Percentiles rank a stretch among this genome's conserved stretches.
Evolutionary conservation across 1,140 invertebrate species (phyloP).

Genomic region (Drosophila arawakana): DNA sequence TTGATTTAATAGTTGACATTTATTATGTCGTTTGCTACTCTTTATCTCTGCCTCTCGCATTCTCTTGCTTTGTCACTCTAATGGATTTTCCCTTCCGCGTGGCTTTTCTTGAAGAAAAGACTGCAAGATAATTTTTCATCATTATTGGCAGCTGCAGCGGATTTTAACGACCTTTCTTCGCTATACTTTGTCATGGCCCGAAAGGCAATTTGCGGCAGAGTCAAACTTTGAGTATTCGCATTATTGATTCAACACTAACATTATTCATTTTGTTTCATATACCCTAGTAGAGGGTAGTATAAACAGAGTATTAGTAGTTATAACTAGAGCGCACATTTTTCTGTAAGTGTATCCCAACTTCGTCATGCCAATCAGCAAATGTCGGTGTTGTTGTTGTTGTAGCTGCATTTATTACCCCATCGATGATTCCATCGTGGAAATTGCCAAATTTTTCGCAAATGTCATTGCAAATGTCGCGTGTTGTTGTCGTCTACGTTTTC

Average conservation of each 20-base stretch:
- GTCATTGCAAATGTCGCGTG: conserved; percentile 72
- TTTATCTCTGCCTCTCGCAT: too few species aligned
- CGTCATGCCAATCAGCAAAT: too few species aligned
- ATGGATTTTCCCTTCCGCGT: neutral
- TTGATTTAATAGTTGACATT: conserved; percentile 25
- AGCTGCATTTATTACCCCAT: conserved; percentile 23
- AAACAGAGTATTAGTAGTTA: too few species aligned
- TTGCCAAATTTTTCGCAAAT: conserved; percentile 67
- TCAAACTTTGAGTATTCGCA: neutral
- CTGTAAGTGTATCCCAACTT: too few species aligned
- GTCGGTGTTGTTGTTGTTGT: neutral
- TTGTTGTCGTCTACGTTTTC: conserved; percentile 5
- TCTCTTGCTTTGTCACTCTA: too few species aligned
- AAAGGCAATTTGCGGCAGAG: conserved; percentile 51
- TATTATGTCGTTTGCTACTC: conserved; percentile 2
- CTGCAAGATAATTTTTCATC: conserved; percentile 28
- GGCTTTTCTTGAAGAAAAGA: neutral
- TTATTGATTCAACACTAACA: conserved; percentile 31
- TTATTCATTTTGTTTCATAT: too few species aligned
- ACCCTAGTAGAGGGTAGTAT: too few species aligned
- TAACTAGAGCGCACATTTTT: too few species aligned
- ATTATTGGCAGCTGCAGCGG: conserved; percentile 15
- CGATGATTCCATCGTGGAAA: conserved; percentile 47
- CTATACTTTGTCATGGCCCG: neutral
- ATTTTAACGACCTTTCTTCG: conserved; percentile 14